Evolutionary conservation across 2,113 vertebrate genomes (phyloP).

Genomic region (Pomatostomus ruficeps): DNA sequence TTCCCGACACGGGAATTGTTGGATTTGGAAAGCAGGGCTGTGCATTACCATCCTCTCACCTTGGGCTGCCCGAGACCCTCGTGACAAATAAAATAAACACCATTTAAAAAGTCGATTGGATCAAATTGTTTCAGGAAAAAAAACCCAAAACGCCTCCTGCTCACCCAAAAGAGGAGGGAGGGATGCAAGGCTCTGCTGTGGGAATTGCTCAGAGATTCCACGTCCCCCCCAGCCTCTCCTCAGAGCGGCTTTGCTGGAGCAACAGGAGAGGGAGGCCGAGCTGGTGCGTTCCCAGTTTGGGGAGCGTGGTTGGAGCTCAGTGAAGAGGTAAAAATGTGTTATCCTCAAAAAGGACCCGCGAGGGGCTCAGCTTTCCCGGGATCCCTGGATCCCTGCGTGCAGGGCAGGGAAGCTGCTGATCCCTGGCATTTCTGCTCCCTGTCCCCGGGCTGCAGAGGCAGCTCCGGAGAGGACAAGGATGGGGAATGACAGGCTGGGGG

Average conservation of each 20-base stretch:
- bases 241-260: background rate
- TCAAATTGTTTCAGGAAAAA: background rate
- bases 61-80: background rate
- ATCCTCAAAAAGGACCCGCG: background rate
- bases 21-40: background rate
- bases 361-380: background rate
- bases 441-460: background rate
- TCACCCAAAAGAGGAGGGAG: background rate
- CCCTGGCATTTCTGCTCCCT: background rate
- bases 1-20: background rate
- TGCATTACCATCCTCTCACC: background rate
- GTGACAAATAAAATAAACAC: background rate
- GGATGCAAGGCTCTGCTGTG: background rate
- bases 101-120: background rate
- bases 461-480: accelerated
- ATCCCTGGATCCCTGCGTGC: background rate
- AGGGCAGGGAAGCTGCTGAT: background rate
- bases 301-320: background rate
- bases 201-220: background rate
- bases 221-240: background rate
- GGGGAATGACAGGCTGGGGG: background rate
- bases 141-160: too few species aligned
- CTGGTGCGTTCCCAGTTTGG: background rate
- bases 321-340: background rate
- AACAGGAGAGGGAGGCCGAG: background rate